These are phyloP conservation scores for Cochlearius cochlearius DNA, from an alignment of 2,113 vertebrate species.

Conservation along the genomic window DNA sequence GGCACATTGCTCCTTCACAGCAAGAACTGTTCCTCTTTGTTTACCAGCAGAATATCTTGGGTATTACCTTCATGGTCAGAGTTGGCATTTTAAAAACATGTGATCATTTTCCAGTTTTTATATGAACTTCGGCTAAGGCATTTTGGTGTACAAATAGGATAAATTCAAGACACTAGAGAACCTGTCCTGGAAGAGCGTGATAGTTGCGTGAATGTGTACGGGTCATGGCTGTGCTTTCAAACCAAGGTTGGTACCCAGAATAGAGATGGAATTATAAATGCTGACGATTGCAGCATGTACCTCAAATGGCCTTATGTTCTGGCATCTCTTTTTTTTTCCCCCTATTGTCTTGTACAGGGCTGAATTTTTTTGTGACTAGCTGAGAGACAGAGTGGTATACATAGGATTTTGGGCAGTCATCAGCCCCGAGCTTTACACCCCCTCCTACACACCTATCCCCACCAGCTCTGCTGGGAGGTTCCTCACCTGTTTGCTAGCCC, in stretches of 20 bases:
- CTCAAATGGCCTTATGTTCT: not conserved
- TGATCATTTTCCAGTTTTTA: conserved; percentile 25
- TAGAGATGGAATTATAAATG: not conserved
- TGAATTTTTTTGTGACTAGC: not conserved
- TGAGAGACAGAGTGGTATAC: not conserved
- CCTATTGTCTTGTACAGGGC: not conserved
- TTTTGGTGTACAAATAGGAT: conserved; percentile 25
- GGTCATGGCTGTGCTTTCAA: not conserved
- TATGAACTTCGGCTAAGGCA: conserved; percentile 28
- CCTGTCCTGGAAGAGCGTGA: not conserved
- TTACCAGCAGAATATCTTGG: not conserved
- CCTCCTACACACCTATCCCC: not conserved
- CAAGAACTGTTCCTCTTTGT: conserved; percentile 19
- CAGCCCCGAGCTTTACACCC: not conserved
- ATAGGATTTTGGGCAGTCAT: not conserved
- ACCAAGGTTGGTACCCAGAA: not conserved
- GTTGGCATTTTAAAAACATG: conserved; percentile 28
- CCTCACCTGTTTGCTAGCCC: not conserved
- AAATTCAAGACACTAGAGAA: not conserved
- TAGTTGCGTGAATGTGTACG: not conserved
- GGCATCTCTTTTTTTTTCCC: not conserved
- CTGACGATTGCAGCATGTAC: not conserved
- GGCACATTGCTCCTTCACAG: not conserved
- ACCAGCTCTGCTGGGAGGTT: not conserved
- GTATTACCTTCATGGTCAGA: conserved; percentile 1